A percentile compares a stretch with the other conserved stretches of the same genome.
Conservation (phyloP, 35 echinoderm and acorn worm genomes). For the Hemicentrotus pulcherrimus region DNA sequence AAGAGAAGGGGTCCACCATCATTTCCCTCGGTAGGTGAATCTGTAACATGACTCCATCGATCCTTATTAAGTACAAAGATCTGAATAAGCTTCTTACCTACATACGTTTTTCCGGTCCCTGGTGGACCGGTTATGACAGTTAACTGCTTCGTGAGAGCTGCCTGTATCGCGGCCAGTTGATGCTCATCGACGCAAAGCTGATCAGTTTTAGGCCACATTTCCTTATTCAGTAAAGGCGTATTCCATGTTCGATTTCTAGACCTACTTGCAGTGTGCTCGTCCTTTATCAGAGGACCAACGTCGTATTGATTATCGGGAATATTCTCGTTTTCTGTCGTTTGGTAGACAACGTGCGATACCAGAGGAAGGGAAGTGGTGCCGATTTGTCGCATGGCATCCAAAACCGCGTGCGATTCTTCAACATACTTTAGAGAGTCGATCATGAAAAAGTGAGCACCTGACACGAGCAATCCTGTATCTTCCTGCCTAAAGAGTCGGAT, state of each 20-base stretch:
- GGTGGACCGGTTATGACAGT: constrained; percentile 85
- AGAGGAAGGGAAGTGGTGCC: constrained; percentile 51
- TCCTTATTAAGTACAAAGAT: constrained; percentile 58
- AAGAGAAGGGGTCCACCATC: constrained; percentile 69
- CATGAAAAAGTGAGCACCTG: constrained; percentile 61
- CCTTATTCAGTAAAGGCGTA: background rate
- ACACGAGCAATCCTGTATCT: background rate
- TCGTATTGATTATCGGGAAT: constrained; percentile 52
- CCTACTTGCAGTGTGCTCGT: background rate
- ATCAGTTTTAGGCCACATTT: constrained; percentile 56
- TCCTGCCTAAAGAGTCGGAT: constrained; percentile 58
- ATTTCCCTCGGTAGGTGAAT: background rate
- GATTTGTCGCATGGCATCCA: constrained; percentile 60
- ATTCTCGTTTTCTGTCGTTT: background rate
- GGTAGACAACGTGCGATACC: constrained; percentile 57
- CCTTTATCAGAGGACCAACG: constrained; percentile 37
- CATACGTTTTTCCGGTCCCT: constrained; percentile 88
- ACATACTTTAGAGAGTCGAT: constrained; percentile 71
- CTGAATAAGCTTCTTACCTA: constrained; percentile 73
- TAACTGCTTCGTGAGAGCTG: constrained; percentile 68
- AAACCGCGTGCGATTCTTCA: constrained; percentile 63
- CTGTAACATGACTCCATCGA: background rate
- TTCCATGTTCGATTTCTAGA: background rate
- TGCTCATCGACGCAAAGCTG: constrained; percentile 59
- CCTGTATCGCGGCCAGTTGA: constrained; percentile 60